These are phyloP conservation scores for Anthopleura sola DNA, from an alignment of 64 coral and sea anemone genomes.

Conservation along the genomic window DNA sequence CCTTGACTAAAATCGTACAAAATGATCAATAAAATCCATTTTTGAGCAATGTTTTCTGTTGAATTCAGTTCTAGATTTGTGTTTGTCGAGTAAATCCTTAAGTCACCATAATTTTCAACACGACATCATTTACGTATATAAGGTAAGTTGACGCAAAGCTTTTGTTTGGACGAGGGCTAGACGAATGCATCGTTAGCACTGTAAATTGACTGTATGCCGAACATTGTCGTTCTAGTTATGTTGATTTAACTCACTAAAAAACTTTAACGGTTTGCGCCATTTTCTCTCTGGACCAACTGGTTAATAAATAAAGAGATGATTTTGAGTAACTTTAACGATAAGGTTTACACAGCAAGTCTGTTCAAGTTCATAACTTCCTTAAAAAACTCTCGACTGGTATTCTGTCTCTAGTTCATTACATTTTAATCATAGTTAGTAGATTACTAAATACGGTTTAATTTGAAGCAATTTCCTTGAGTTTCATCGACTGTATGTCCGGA, in stretches of 20 bases:
- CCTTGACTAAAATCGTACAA: not conserved
- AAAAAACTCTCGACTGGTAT: not conserved
- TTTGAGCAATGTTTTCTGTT: not conserved
- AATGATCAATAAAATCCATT: not conserved
- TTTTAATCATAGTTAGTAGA: not conserved
- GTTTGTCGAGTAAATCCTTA: constrained; percentile 12
- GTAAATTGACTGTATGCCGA: constrained; percentile 1
- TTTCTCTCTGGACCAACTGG: not conserved
- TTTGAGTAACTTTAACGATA: not conserved
- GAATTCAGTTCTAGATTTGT: not conserved
- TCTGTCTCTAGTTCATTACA: not conserved
- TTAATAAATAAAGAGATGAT: constrained; percentile 23
- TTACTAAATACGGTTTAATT: not conserved
- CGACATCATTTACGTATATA: constrained; percentile 17
- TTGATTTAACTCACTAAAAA: not conserved
- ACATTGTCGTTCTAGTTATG: constrained; percentile 1
- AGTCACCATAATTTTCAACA: constrained; percentile 16
- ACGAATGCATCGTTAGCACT: constrained; percentile 12
- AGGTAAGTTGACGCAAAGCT: constrained; percentile 17
- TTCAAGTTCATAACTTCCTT: not conserved
- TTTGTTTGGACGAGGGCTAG: constrained; percentile 11
- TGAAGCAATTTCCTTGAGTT: not conserved
- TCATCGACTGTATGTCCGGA: not conserved
- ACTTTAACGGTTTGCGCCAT: constrained; percentile 13
- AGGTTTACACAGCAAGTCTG: not conserved